These are phyloP conservation scores for Dreissena rostriformis DNA, from an alignment of 1,140 invertebrate species.

Conservation along the genomic window DNA sequence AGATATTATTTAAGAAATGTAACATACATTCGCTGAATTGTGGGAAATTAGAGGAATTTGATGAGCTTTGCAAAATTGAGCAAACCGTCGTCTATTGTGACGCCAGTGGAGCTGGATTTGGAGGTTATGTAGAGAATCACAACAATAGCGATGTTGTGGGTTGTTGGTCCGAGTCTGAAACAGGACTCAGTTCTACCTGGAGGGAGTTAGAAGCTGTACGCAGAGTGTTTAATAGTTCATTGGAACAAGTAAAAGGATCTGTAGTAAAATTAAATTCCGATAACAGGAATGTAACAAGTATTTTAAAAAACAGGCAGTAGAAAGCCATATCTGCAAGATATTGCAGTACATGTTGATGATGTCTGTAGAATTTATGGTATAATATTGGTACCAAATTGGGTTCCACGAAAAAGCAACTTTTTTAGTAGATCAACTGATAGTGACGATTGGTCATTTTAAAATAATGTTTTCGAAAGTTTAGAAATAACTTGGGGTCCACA, in stretches of 20 bases:
- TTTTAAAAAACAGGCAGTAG: slow-evolving; percentile 2
- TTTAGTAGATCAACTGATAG: slow-evolving; percentile 26
- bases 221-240: background rate
- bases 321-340: slow-evolving; percentile 27
- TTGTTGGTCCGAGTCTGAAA: slow-evolving; percentile 17
- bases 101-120: slow-evolving; percentile 3
- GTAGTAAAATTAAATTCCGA: slow-evolving; percentile 3
- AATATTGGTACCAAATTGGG: no score
- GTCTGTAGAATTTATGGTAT: slow-evolving; percentile 19
- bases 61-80: background rate
- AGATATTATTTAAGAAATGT: slow-evolving; percentile 19
- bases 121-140: background rate
- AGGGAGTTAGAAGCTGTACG: slow-evolving; percentile 7
- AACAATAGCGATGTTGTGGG: slow-evolving; percentile 10
- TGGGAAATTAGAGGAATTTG: background rate
- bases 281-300: slow-evolving; percentile 16
- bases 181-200: slow-evolving; percentile 8
- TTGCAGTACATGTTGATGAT: slow-evolving; percentile 15
- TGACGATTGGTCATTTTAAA: slow-evolving; percentile 38
- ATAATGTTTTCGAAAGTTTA: slow-evolving; percentile 22
- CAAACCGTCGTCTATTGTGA: slow-evolving; percentile 3
- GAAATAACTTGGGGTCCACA: slow-evolving; percentile 29
- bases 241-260: background rate
- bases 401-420: slow-evolving; percentile 29
- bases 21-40: slow-evolving; percentile 10